A percentile compares a stretch with the other conserved stretches of the same genome.
These are phyloP conservation scores for Austrolebias charrua DNA, from an alignment of 2,797 vertebrate genomes.

Conservation along the genomic window DNA sequence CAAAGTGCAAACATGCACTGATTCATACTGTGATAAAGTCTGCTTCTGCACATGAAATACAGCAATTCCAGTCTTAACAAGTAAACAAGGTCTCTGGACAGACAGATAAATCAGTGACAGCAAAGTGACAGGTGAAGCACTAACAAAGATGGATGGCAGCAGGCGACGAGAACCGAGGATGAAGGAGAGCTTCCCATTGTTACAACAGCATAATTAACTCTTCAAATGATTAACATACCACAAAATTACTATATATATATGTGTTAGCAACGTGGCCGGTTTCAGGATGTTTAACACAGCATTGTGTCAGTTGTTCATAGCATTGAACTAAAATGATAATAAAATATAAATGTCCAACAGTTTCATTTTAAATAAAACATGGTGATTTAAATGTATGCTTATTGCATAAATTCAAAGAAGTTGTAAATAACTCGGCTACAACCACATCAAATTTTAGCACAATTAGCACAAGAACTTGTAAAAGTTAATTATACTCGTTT, in stretches of 20 bases:
- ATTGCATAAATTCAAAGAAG: no score
- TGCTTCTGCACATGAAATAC: not conserved
- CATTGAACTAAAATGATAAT: no score
- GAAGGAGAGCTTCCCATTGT: not conserved
- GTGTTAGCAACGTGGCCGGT: no score
- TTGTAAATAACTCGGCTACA: no score
- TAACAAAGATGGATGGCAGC: conserved; percentile 29
- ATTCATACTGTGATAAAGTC: not conserved
- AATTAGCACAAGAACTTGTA: no score
- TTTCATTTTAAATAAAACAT: no score
- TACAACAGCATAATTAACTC: not conserved
- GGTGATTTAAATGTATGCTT: no score
- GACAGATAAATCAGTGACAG: conserved; percentile 23
- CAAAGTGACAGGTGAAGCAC: conserved; percentile 43
- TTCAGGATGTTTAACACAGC: no score
- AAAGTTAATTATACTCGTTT: no score
- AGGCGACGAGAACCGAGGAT: not conserved
- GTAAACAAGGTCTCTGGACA: conserved; percentile 18
- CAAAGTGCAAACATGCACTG: not conserved
- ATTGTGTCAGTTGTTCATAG: no score
- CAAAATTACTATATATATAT: not conserved
- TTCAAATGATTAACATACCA: not conserved
- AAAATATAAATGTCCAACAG: no score
- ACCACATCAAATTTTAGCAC: no score
- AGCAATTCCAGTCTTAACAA: conserved; percentile 9